Conservation (phyloP, 2,113 vertebrate species). For the Perca schrenkii region DNA sequence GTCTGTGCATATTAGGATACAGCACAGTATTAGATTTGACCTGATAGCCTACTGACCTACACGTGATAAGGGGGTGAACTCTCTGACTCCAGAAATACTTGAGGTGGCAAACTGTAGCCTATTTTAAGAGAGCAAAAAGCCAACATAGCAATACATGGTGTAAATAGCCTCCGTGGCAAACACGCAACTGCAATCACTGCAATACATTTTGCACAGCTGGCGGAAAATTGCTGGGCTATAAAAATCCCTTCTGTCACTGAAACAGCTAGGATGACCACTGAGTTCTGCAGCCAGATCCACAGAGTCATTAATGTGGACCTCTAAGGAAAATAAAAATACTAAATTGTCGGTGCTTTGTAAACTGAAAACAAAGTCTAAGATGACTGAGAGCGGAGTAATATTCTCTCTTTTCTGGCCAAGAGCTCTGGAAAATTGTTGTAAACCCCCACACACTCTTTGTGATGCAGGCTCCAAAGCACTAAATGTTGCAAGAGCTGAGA, state of each 20-base stretch:
- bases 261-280: slow-evolving; percentile 50
- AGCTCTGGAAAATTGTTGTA: slow-evolving; percentile 9
- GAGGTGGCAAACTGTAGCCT: slow-evolving; percentile 50
- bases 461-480: slow-evolving; percentile 40
- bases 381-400: not conserved
- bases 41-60: slow-evolving; percentile 74
- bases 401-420: not conserved
- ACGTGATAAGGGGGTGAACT: slow-evolving; percentile 53
- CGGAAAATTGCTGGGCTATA: slow-evolving; percentile 68
- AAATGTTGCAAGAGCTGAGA: slow-evolving; percentile 4
- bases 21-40: slow-evolving; percentile 64
- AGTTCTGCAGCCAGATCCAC: slow-evolving; percentile 15
- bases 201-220: slow-evolving; percentile 72
- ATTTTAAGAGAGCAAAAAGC: slow-evolving; percentile 51
- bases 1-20: slow-evolving; percentile 54
- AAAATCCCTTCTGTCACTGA: slow-evolving; percentile 52
- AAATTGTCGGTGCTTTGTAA: not conserved
- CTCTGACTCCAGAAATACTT: slow-evolving; percentile 57
- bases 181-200: slow-evolving; percentile 61
- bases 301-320: slow-evolving; percentile 16
- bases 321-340: slow-evolving; percentile 5
- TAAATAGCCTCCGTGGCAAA: slow-evolving; percentile 65
- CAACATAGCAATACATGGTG: slow-evolving; percentile 51
- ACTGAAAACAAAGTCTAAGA: not conserved
- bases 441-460: slow-evolving; percentile 15